Conservation (phyloP, 1,140 invertebrate species). For the Gonatopus flavifemur region DNA sequence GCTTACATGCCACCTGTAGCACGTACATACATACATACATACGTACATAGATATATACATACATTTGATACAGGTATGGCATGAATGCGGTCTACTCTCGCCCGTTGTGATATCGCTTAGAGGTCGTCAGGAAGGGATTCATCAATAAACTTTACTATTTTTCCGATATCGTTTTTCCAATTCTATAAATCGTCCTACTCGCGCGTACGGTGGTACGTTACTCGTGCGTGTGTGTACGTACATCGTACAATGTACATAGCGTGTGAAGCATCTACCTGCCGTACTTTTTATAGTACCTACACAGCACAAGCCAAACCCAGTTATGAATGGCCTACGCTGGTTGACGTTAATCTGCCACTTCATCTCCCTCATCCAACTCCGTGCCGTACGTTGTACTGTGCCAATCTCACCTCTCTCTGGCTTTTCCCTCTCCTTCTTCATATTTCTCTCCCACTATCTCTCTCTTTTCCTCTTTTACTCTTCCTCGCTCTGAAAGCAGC, state of each 20-base stretch:
- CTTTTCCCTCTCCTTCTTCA: conserved; percentile 3
- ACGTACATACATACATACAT: too few species aligned
- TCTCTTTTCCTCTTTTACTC: neutral
- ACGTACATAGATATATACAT: too few species aligned
- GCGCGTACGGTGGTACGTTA: neutral
- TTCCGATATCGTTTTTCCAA: conserved; percentile 38
- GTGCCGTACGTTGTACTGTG: conserved; percentile 17
- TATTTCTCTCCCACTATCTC: conserved; percentile 8
- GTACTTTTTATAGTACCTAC: conserved; percentile 10
- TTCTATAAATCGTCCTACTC: conserved; percentile 34
- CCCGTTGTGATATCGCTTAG: conserved; percentile 31
- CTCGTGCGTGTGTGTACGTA: neutral
- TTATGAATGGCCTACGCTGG: conserved; percentile 40
- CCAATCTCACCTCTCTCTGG: conserved; percentile 26
- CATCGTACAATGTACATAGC: neutral
- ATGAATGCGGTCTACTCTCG: conserved; percentile 30
- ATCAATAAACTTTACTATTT: conserved; percentile 40
- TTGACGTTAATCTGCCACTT: conserved; percentile 42
- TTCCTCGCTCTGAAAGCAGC: conserved; percentile 6
- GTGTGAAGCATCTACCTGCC: neutral
- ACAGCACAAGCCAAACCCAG: conserved; percentile 18
- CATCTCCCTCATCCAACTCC: conserved; percentile 33
- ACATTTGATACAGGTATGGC: too few species aligned
- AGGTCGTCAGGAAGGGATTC: conserved; percentile 37
- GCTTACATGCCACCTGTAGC: conserved; percentile 37